Percentiles rank a stretch among this genome's conserved stretches.
Evolutionary conservation across 1,140 invertebrate species (phyloP).

Genomic region (Solenopsis invicta): DNA sequence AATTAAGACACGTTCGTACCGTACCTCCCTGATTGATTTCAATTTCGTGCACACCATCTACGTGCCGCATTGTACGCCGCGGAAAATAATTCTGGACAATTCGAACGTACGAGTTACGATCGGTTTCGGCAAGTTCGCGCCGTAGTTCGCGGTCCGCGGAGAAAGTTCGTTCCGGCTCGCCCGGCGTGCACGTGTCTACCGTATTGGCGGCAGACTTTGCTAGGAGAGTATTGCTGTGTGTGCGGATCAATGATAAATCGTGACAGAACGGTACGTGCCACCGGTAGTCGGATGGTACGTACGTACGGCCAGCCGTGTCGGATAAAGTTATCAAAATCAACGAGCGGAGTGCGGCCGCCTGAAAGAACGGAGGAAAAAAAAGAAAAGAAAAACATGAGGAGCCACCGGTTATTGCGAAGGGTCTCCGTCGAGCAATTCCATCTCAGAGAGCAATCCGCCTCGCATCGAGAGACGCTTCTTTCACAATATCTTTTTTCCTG

Average conservation of each 20-base stretch:
- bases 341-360: conserved; percentile 38
- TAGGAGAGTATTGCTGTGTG: conserved; percentile 12
- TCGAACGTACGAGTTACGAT: conserved; percentile 31
- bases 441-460: conserved; percentile 67
- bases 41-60: conserved; percentile 41
- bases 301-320: conserved; percentile 54
- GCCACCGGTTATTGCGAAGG: conserved; percentile 70
- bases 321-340: conserved; percentile 71
- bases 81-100: conserved; percentile 56
- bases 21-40: conserved; percentile 29
- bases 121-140: conserved; percentile 49
- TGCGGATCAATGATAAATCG: conserved; percentile 75
- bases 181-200: conserved; percentile 15
- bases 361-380: not conserved
- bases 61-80: conserved; percentile 27
- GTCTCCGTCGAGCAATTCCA: conserved; percentile 70
- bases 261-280: conserved; percentile 72
- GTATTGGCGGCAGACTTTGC: conserved; percentile 29
- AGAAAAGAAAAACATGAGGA: not conserved
- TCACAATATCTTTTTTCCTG: conserved; percentile 47
- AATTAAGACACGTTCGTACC: not conserved
- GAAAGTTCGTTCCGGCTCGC: conserved; percentile 37
- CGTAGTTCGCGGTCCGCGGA: conserved; percentile 27
- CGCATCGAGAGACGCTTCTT: conserved; percentile 63
- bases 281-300: conserved; percentile 46